These are phyloP conservation scores for Hipparchia semele DNA, from an alignment of 2,888 invertebrate species.

Conservation along the genomic window DNA sequence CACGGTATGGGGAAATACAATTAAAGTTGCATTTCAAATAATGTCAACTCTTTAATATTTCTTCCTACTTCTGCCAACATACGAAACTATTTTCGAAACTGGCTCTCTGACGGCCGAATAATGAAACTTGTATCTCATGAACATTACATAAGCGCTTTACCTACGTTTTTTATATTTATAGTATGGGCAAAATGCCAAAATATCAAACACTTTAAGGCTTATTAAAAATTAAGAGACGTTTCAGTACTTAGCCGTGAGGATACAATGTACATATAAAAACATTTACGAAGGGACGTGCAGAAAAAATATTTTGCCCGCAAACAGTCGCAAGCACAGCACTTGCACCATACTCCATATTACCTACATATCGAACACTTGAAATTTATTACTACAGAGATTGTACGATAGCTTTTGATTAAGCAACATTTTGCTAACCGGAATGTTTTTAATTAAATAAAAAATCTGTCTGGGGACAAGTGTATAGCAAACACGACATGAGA, in stretches of 20 bases:
- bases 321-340: background rate
- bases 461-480: constrained; percentile 1
- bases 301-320: background rate
- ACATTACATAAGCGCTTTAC: background rate
- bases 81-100: constrained; percentile 16
- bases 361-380: background rate
- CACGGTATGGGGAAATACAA: background rate
- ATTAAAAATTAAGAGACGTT: background rate
- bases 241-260: background rate
- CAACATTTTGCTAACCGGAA: background rate
- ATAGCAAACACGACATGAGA: constrained; percentile 3
- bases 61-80: background rate
- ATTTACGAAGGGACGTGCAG: constrained; percentile 4
- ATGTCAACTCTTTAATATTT: background rate
- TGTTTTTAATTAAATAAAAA: background rate
- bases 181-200: background rate
- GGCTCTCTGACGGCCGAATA: constrained; percentile 1
- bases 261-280: background rate
- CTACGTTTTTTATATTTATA: background rate
- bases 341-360: background rate
- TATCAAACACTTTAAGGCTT: background rate
- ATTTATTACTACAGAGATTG: background rate
- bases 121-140: background rate
- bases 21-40: background rate
- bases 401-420: background rate